Evolutionary conservation across 53 echinoderm and acorn worm species (phyloP).

Genomic region (Echinarachnius parma): DNA sequence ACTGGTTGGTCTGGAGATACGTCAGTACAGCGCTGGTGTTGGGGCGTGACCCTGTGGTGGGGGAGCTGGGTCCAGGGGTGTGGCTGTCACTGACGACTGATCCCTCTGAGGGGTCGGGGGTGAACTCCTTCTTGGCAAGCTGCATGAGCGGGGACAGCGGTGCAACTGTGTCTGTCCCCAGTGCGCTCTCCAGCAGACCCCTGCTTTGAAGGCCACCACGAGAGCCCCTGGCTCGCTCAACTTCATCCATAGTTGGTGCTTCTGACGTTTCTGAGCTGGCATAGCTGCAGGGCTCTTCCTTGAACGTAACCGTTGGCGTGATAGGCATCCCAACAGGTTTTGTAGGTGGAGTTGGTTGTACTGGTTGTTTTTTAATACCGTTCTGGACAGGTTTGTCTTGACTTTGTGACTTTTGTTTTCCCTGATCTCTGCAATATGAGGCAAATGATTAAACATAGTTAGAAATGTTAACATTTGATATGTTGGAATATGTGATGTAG

Average conservation of each 20-base stretch:
- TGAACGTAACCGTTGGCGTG: neutral
- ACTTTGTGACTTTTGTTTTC: too few species aligned
- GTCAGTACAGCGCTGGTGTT: slow-evolving; percentile 63
- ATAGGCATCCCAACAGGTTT: neutral
- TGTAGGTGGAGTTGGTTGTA: too few species aligned
- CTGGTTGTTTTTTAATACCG: too few species aligned
- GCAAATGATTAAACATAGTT: too few species aligned
- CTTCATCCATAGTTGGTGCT: too few species aligned
- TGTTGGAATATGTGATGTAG: too few species aligned
- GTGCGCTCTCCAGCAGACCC: slow-evolving; percentile 1
- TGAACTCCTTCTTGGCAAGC: slow-evolving; percentile 65
- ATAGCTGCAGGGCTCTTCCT: too few species aligned
- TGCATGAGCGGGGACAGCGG: slow-evolving; percentile 75
- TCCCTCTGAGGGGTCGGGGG: slow-evolving; percentile 73
- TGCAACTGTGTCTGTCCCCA: slow-evolving; percentile 21
- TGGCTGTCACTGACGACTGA: slow-evolving; percentile 35
- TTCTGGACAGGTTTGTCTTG: too few species aligned
- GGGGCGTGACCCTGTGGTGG: slow-evolving; percentile 55
- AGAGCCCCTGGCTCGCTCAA: too few species aligned
- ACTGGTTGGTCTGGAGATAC: slow-evolving; percentile 81
- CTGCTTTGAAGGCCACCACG: slow-evolving; percentile 13
- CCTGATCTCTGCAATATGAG: too few species aligned
- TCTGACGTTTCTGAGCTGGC: too few species aligned
- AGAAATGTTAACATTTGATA: too few species aligned
- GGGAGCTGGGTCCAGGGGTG: slow-evolving; percentile 33